phyloP scores from a whole-genome alignment of 2,888 invertebrate species.

The Pachydiplax longipennis region DNA sequence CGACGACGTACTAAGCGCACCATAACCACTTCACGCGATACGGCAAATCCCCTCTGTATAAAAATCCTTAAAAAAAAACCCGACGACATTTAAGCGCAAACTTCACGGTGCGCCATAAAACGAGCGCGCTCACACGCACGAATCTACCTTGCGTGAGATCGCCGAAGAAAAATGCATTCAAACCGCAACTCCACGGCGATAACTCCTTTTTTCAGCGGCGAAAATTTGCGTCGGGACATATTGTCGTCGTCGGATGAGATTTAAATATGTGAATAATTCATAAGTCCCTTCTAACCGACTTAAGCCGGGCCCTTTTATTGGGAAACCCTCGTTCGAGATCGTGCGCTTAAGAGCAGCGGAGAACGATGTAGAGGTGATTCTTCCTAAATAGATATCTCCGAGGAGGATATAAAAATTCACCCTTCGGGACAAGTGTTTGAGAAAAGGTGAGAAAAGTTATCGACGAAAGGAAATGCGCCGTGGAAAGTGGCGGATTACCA shows the following conservation, averaged over 20 bases:
- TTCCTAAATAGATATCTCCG: neutral
- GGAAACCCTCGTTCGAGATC: neutral
- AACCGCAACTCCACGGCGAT: neutral
- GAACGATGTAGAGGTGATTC: neutral
- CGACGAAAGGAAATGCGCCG: no score
- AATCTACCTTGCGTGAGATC: neutral
- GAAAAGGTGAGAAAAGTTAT: neutral
- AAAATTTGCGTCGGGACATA: neutral
- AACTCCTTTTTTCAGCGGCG: neutral
- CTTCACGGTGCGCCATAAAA: no score
- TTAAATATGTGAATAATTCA: slow-evolving; percentile 6
- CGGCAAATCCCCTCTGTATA: no score
- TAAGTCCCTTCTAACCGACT: neutral
- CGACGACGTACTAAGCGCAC: no score
- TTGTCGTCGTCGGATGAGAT: neutral
- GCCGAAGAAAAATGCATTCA: neutral
- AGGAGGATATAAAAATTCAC: neutral
- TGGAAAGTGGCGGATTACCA: no score
- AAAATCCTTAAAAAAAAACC: no score
- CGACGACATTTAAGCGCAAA: no score
- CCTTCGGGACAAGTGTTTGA: neutral
- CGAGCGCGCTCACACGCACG: no score
- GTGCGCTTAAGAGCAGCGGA: neutral
- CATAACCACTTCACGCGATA: no score
- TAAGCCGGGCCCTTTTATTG: neutral